Base-by-base conservation (phyloP, 2,113 vertebrate genomes). In the Hyperoodon ampullatus region DNA sequence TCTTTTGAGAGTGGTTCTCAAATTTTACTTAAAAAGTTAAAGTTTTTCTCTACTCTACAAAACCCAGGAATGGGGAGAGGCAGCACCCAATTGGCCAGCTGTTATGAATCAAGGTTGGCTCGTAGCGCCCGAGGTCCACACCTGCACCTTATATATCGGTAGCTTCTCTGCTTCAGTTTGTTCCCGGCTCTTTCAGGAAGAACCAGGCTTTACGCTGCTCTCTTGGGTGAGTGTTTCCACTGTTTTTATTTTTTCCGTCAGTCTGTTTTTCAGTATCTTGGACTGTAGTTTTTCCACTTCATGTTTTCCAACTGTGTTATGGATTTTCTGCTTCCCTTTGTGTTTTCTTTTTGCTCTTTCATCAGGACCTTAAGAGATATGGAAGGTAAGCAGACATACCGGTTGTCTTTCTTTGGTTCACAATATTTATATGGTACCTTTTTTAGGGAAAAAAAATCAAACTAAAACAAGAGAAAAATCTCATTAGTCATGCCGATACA, bases 41-140 rank as follows among this genome's bases (percentile, higher is more conserved):
- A 44, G 19, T 33, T 24, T 75, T 63, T 42, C 15, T 78, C 42
- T 21, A 33, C 15, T 78, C 50, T 21, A 33, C 18, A 28, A 47
- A 3, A 18, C 44, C 50, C 44, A 77, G 30, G 44, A 53, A 77
- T 33, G 18, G 18, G 47, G 9, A 77, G 28, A 53, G 47, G 74
- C 74, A 33, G 33, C 9, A 33, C 30, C 18, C 28, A 53, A 28
- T 28, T n/a, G 74, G 16, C 28, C 47, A 77, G 11, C 16, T 33
- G 44, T 50, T 47, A n/a, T 53, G 47, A 19, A 53, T 33, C 21
- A 77, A 53, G 16, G 16, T 77, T 50, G 47, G 28, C 13, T 35
- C 5, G 0, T 3, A 18, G 15, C 5, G 8, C 63, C 15, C 0
- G 0, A 16, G 77, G 78, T 9, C 30, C 26, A 35, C 5, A 55